Conservation (phyloP, 2,888 invertebrate species). For the Zelleria hepariella region DNA sequence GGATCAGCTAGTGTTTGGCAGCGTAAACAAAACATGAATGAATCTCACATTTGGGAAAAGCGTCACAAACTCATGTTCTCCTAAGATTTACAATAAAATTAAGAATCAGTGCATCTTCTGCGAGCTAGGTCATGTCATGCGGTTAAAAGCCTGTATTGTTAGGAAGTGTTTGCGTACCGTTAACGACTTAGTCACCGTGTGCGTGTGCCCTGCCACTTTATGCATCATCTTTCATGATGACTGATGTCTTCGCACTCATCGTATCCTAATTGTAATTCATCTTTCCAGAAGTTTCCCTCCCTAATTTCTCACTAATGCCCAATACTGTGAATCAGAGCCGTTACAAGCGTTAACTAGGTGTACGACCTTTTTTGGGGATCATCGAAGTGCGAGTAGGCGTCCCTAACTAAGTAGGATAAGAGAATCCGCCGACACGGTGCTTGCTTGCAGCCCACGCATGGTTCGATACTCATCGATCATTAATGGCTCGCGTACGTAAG, state of each 20-base stretch:
- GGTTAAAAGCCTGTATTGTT: no score
- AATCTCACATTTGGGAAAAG: neutral
- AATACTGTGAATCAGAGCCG: neutral
- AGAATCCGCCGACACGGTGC: constrained; percentile 35
- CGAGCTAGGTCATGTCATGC: neutral
- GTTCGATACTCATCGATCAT: constrained; percentile 52
- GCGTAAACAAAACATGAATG: constrained; percentile 45
- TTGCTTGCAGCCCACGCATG: constrained; percentile 38
- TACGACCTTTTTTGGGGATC: constrained; percentile 31
- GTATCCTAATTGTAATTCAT: neutral
- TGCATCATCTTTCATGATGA: neutral
- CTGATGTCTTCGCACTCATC: neutral
- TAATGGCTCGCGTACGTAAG: constrained; percentile 29
- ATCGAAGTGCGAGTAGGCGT: constrained; percentile 40
- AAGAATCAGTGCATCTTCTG: neutral
- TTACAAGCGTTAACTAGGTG: neutral
- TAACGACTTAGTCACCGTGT: neutral
- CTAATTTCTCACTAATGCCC: no score
- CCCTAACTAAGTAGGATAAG: constrained; percentile 37
- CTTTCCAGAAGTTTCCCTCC: neutral
- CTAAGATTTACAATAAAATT: no score
- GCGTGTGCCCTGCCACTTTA: neutral
- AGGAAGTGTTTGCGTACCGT: neutral
- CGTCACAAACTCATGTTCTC: no score
- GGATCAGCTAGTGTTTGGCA: constrained; percentile 36